Conservation (phyloP, 2,797 vertebrate species). For the Cirrhinus molitorella region DNA sequence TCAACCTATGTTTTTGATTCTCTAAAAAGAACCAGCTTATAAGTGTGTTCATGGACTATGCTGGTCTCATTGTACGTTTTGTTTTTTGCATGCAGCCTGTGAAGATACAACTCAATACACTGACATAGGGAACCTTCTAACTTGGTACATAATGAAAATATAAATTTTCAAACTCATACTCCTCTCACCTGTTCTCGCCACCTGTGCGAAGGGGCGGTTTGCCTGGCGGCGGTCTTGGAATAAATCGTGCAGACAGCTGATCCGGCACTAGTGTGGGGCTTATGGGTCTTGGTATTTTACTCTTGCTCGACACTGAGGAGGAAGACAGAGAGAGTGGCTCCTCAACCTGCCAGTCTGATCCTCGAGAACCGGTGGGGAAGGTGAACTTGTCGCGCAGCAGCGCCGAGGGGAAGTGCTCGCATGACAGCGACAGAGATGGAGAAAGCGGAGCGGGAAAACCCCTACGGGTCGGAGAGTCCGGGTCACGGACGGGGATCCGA, state of each 20-base stretch:
- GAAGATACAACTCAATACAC: neutral
- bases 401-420: conserved; percentile 81
- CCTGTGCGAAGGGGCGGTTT: conserved; percentile 87
- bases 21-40: neutral
- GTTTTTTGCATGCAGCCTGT: neutral
- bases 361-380: conserved; percentile 85
- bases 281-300: conserved; percentile 95
- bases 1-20: neutral
- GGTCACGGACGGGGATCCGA: conserved; percentile 92
- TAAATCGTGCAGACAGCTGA: conserved; percentile 84
- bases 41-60: neutral
- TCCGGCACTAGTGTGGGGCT: conserved; percentile 83
- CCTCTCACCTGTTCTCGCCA: conserved; percentile 88
- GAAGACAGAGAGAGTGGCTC: conserved; percentile 88
- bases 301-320: conserved; percentile 85
- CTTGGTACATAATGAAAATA: neutral
- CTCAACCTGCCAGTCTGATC: conserved; percentile 84
- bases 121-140: neutral
- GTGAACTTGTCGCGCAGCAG: conserved; percentile 86
- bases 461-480: conserved; percentile 84
- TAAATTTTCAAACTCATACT: neutral
- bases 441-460: conserved; percentile 83
- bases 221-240: conserved; percentile 94
- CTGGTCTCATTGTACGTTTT: neutral
- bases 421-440: conserved; percentile 84